phyloP scores from a whole-genome alignment of 2,888 invertebrate genomes.

The Pseudococcus viburni region DNA sequence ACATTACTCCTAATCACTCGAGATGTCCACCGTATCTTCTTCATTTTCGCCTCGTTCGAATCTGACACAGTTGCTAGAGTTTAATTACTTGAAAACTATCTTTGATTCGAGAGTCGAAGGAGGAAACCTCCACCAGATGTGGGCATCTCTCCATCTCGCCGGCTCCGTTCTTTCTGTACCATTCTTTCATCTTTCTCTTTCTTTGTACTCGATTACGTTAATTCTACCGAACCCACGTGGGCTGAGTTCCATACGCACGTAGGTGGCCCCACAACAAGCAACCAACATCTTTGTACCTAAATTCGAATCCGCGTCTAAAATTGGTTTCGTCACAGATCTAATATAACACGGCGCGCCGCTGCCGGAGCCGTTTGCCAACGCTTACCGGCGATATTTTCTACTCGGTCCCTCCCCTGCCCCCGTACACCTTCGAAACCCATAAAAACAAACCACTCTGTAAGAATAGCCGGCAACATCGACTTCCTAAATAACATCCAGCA shows the following conservation, averaged over 20 bases:
- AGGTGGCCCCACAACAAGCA: neutral
- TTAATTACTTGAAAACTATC: neutral
- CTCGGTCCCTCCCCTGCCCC: neutral
- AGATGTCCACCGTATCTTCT: neutral
- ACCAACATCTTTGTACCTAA: neutral
- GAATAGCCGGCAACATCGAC: neutral
- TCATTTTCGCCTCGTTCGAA: neutral
- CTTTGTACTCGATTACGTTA: neutral
- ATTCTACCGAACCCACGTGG: neutral
- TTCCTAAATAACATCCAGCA: neutral
- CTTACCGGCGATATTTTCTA: neutral
- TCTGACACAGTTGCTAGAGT: neutral
- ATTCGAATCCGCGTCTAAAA: slow-evolving; percentile 30
- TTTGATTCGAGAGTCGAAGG: neutral
- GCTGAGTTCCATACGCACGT: too few relatives aligned
- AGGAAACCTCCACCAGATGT: neutral
- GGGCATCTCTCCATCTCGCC: neutral
- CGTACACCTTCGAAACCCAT: neutral
- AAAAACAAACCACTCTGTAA: neutral
- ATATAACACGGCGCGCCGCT: neutral
- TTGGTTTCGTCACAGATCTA: slow-evolving; percentile 24
- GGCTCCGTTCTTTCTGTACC: neutral
- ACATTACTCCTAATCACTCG: neutral
- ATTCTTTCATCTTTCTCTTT: neutral
- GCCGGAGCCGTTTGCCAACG: neutral